Evolutionary conservation across 2,888 invertebrate genomes (phyloP).

Genomic region (Cabera pusaria): DNA sequence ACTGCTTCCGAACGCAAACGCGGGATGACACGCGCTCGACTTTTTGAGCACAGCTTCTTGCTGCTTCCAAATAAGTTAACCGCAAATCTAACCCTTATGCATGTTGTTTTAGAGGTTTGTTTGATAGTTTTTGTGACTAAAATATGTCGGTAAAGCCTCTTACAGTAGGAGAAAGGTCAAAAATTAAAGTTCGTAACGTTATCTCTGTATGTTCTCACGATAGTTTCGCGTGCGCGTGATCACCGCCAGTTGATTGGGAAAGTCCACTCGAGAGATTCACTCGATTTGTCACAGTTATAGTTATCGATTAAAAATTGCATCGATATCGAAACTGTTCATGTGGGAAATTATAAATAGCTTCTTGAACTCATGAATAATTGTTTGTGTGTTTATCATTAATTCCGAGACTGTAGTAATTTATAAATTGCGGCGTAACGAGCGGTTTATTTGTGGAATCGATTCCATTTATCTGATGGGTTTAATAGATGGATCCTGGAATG

Average conservation of each 20-base stretch:
- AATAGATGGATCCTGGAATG: too few relatives aligned
- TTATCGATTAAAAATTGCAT: slow-evolving; percentile 46
- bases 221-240: slow-evolving; percentile 61
- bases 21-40: slow-evolving; percentile 69
- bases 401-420: slow-evolving; percentile 10
- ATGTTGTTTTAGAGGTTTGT: slow-evolving; percentile 11
- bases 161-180: slow-evolving; percentile 64
- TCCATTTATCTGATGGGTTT: not conserved
- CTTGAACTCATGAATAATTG: slow-evolving; percentile 31
- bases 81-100: slow-evolving; percentile 24
- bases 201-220: slow-evolving; percentile 71
- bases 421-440: not conserved
- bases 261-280: slow-evolving; percentile 55
- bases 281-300: slow-evolving; percentile 64
- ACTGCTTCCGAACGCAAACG: slow-evolving; percentile 76
- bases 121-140: not conserved
- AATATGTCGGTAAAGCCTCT: slow-evolving; percentile 25
- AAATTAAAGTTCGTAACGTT: slow-evolving; percentile 62
- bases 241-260: slow-evolving; percentile 53
- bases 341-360: slow-evolving; percentile 42
- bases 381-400: slow-evolving; percentile 26
- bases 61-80: slow-evolving; percentile 11
- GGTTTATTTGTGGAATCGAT: too few relatives aligned
- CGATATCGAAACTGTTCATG: slow-evolving; percentile 42
- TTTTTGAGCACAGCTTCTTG: slow-evolving; percentile 43